Conservation (phyloP, 2,113 vertebrate species). For the Syrrhaptes paradoxus region DNA sequence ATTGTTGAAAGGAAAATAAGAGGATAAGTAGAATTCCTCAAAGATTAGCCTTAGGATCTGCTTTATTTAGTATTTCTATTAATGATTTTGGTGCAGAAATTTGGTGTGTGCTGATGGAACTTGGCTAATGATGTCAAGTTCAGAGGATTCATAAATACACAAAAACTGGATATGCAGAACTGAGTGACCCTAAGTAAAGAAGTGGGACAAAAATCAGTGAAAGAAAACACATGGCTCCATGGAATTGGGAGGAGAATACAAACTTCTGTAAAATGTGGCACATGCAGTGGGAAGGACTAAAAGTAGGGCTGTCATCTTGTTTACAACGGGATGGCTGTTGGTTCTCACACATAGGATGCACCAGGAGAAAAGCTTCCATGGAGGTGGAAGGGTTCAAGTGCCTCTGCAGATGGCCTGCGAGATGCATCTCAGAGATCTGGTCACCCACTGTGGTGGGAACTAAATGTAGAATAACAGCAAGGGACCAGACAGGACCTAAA, state of each 20-base stretch:
- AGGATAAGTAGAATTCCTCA: constrained; percentile 30
- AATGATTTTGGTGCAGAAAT: constrained; percentile 41
- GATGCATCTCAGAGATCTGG: not conserved
- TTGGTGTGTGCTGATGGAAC: constrained; percentile 51
- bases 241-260: not conserved
- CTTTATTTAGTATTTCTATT: constrained; percentile 28
- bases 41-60: constrained; percentile 24
- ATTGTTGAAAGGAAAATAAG: not conserved
- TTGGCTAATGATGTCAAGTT: constrained; percentile 29
- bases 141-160: not conserved
- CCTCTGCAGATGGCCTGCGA: not conserved
- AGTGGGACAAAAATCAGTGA: not conserved
- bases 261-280: not conserved
- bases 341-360: not conserved
- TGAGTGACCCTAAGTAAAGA: constrained; percentile 10
- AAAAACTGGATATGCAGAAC: constrained; percentile 30
- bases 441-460: not conserved
- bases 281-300: not conserved
- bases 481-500: not conserved
- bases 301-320: not conserved
- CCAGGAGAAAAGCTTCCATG: not conserved
- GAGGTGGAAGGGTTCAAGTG: not conserved
- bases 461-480: not conserved
- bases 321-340: not conserved
- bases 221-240: not conserved